Evolutionary conservation across 2,113 vertebrate genomes (phyloP).

Genomic region (Hoplias malabaricus): DNA sequence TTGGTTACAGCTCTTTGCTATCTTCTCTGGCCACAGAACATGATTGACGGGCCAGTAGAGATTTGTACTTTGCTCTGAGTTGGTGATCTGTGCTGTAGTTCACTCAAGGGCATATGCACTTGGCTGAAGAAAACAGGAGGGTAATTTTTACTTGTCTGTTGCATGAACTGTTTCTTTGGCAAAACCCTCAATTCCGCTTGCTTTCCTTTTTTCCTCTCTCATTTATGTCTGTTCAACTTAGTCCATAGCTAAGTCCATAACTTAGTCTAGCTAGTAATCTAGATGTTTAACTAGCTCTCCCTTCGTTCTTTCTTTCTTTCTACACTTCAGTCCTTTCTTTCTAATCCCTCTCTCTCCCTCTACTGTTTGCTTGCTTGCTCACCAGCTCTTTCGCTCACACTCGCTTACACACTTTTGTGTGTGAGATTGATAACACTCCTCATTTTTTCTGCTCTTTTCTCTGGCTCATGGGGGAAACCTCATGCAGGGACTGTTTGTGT

Average conservation of each 20-base stretch:
- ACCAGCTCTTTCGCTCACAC: not conserved
- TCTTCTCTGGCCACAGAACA: no score
- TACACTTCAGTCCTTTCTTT: no score
- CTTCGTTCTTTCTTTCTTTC: not conserved
- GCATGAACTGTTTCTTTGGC: no score
- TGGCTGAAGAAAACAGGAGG: not conserved
- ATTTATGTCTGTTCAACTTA: no score
- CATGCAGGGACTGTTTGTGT: constrained; percentile 63
- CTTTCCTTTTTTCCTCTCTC: not conserved
- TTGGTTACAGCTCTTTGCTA: no score
- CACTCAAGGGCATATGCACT: not conserved
- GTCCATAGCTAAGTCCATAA: no score
- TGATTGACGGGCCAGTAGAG: not conserved
- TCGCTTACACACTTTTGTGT: no score
- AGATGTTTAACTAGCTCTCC: no score
- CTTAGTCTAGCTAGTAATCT: no score
- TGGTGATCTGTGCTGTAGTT: not conserved
- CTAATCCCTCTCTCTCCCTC: constrained; percentile 8
- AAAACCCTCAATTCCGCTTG: no score
- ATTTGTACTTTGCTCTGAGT: not conserved
- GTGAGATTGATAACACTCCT: constrained; percentile 69
- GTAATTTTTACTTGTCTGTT: not conserved
- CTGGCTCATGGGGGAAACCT: constrained; percentile 58
- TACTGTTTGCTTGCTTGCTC: not conserved
- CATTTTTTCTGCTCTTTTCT: constrained; percentile 70